Evolutionary conservation across 2,113 vertebrate genomes (phyloP), one percentile per base, ranked within the genome.

Genomic region (Macrotus californicus): DNA sequence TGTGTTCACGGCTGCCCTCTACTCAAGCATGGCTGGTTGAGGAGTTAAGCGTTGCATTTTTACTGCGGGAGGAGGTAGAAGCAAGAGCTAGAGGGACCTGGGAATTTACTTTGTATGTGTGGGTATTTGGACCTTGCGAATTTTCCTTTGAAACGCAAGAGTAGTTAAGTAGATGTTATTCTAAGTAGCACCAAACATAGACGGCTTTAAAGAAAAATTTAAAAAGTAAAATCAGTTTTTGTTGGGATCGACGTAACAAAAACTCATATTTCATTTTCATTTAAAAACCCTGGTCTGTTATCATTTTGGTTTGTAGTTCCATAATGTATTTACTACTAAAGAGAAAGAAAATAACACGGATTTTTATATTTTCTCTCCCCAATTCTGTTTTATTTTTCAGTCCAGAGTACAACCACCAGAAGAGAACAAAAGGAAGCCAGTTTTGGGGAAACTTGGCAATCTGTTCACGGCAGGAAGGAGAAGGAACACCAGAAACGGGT

Each of bases 361-460:
- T 90, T 88, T 69, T 97, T 69, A 93, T 13, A 21, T 92, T 81
- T 96, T 89, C 46, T 93, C n/a, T 93, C 43, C 46, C 56, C 73
- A 59, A 7, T 50, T 59, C 94, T 90, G 29, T 86, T 95, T 92
- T 89, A n/a, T 95, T 91, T 97, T 97, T 24, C 97, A 99, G 98
- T 99, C 98, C 86, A 97, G 98, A 77, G 98, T 98, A 52, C 98
- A 98, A 41, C 96, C 98, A 76, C 94, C 98, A 41, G 98, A 99
- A 95, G 98, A 98, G 88, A 98, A 77, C 95, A 98, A 91, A 97
- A 98, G 97, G 96, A 99, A 99, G 91, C 98, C 98, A 0, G 98
- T 98, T 95, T 97, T 99, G 97, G 98, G 98, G 66, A 98, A 98
- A 94, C 97, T 99, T 94, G 98, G 98, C 93, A 98, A 98, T 59